Evolutionary conservation across 2,113 vertebrate genomes (phyloP).

Genomic region (Pangasianodon gigas): DNA sequence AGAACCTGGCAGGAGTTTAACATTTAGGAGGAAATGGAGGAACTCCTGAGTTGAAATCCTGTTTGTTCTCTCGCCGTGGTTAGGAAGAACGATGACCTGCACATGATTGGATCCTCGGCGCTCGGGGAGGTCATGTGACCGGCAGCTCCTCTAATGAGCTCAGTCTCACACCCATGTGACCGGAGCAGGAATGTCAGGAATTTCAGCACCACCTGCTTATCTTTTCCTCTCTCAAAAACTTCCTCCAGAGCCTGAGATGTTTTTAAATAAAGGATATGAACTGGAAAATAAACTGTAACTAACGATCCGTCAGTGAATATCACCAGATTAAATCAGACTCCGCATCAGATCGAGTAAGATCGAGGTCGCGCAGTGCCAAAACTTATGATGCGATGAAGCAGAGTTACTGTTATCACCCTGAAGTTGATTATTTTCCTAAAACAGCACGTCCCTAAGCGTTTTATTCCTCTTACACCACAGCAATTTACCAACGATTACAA

Average conservation of each 20-base stretch:
- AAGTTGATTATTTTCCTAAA: not conserved
- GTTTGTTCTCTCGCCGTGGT: not conserved
- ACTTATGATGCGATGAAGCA: not conserved
- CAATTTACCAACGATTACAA: not conserved
- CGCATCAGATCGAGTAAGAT: not conserved
- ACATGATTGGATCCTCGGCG: conserved; percentile 19
- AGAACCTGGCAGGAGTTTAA: not conserved
- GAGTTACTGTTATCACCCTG: not conserved
- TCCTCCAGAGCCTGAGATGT: not conserved
- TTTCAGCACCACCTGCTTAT: conserved; percentile 4
- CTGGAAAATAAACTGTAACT: not conserved
- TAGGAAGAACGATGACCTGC: conserved; percentile 7
- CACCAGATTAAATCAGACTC: not conserved
- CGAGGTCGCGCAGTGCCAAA: not conserved
- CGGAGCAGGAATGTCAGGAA: conserved; percentile 31
- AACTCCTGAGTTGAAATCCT: not conserved
- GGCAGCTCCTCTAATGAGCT: conserved; percentile 2
- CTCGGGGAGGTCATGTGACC: conserved; percentile 36
- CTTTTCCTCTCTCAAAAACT: not conserved
- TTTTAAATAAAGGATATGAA: not conserved
- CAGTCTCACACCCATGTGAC: conserved; percentile 13
- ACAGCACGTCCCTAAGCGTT: too few species aligned
- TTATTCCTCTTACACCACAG: too few species aligned
- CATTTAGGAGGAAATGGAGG: not conserved
- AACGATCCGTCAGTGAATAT: too few species aligned